Conservation (phyloP, 2,888 invertebrate species). For the Pheosia gnoma region DNA sequence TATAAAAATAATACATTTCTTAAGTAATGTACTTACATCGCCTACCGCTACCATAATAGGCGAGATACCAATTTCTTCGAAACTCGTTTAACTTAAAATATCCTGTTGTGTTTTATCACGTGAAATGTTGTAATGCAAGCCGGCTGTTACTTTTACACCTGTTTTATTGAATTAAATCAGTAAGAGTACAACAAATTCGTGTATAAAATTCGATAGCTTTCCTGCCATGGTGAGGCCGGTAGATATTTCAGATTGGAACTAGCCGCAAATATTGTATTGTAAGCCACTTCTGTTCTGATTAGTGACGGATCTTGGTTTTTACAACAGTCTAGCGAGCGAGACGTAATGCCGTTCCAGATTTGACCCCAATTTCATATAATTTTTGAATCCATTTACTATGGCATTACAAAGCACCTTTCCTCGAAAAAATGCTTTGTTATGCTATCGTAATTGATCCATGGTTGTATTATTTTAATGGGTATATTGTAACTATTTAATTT, state of each 20-base stretch:
- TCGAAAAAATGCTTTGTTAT: too few species aligned
- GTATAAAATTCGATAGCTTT: background rate
- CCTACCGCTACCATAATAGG: background rate
- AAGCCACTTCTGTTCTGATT: constrained; percentile 16
- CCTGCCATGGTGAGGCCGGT: background rate
- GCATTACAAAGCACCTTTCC: too few species aligned
- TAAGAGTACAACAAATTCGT: constrained; percentile 1
- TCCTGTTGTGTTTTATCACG: constrained; percentile 1
- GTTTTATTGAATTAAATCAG: background rate
- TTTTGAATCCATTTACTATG: too few species aligned
- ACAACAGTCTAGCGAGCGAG: constrained; percentile 15
- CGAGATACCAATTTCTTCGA: background rate
- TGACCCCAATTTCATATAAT: background rate
- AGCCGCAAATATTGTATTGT: constrained; percentile 1
- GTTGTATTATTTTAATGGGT: too few species aligned
- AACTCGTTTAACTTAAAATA: background rate
- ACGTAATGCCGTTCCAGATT: constrained; percentile 20
- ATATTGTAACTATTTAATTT: too few species aligned
- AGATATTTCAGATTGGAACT: background rate
- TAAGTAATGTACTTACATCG: background rate
- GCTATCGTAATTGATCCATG: too few species aligned
- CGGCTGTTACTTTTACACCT: constrained; percentile 1
- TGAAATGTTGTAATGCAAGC: background rate
- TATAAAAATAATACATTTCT: constrained; percentile 81
- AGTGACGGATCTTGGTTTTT: constrained; percentile 22